Base-by-base conservation (phyloP, 2,888 invertebrate species). In the Lamellibrachia columna region DNA sequence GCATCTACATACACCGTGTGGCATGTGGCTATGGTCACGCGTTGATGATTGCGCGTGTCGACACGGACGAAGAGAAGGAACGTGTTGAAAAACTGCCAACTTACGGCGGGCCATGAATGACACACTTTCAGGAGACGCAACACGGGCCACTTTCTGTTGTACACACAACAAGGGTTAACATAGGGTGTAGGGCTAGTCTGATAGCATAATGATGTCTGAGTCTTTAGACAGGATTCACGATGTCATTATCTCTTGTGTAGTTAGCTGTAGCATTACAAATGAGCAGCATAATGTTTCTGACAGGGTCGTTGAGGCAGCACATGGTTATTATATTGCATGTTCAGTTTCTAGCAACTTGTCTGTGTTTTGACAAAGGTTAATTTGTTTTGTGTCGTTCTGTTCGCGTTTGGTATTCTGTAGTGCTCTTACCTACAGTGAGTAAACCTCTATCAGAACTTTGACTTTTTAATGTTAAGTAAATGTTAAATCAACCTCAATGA, bases 21-120 rank as follows among this genome's bases (percentile, higher is more conserved):
- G 97, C 98, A 2, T 98, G 98, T 97, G 99, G 99, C 3, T 97
- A 97, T 95, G 98, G 98, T 4, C 99, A 99, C 97, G 98, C 98
- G 2, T 97, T 98, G 95, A 96, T 98, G 95, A 97, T 98, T 92
- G 98, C 97, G 28, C 96, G 97, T 52, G 97, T 97, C 94, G 97
- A 97, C 91, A 97, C 97, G 0, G 97, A 97, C 28, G 97, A 98
- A 94, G 98, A 98, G 93, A 97, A 97, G 94, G 97, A 97, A 92
- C 97, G 97, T 95, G 96, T 98, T 93, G 97, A 97, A 92, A 97
- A 97, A 94, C 97, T 98, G 93, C 97, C 97, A 90, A 97, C 95
- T 52, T 94, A 91, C 91, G 40, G 53, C 52, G 91, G 91, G 3
- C 91, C 91, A 1, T 91, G 58, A 91, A 40, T 58, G 75, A 75